These are phyloP conservation scores for Chrysolina americana DNA, from an alignment of 2,888 invertebrate species.

Conservation along the genomic window DNA sequence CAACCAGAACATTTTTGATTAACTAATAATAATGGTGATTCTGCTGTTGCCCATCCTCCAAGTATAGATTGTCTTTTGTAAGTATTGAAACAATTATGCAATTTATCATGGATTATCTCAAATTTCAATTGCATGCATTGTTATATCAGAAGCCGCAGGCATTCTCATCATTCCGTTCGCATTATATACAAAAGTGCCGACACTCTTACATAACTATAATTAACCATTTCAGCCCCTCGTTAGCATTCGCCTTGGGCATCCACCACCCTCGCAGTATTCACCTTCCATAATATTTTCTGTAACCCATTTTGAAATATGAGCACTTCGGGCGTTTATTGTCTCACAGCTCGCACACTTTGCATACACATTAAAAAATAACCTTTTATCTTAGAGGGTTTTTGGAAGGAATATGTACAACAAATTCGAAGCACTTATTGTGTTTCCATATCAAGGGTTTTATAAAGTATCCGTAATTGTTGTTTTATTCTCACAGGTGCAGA, in stretches of 20 bases:
- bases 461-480: no score
- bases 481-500: no score
- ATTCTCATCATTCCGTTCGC: background rate
- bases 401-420: no score
- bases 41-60: no score
- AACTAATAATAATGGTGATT: no score
- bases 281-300: slow-evolving; percentile 62
- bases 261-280: slow-evolving; percentile 63
- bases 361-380: background rate
- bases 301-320: slow-evolving; percentile 50
- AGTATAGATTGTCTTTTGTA: background rate
- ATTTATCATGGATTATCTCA: background rate
- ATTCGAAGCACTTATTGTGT: no score
- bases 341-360: slow-evolving; percentile 25
- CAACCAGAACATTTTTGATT: no score
- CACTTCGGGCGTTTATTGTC: slow-evolving; percentile 42
- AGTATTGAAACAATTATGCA: background rate
- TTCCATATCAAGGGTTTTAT: no score
- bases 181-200: slow-evolving; percentile 50
- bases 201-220: slow-evolving; percentile 56
- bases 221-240: slow-evolving; percentile 66
- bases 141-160: background rate
- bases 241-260: slow-evolving; percentile 61
- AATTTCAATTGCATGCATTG: background rate
- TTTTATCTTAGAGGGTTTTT: no score